phyloP scores from a whole-genome alignment of 2,888 invertebrate genomes.

The Kuschelorhynchus macadamiae region DNA sequence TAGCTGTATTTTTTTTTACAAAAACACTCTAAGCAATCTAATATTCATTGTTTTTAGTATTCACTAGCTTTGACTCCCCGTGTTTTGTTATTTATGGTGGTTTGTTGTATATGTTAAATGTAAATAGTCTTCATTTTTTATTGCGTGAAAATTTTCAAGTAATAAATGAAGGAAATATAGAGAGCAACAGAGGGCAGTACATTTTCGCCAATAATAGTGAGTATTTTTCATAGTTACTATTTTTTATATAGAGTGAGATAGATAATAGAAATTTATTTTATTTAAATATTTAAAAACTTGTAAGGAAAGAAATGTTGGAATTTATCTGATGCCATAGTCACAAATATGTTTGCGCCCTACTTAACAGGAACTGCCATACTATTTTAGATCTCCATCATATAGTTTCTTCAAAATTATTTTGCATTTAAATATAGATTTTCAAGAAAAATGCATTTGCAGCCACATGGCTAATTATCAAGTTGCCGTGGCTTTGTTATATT shows the following conservation, averaged over 20 bases:
- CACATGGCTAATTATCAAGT: neutral
- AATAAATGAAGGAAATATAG: too few relatives aligned
- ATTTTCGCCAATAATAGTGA: slow-evolving; percentile 22
- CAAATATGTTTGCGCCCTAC: slow-evolving; percentile 9
- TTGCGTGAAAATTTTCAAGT: too few relatives aligned
- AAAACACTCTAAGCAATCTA: too few relatives aligned
- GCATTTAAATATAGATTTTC: slow-evolving; percentile 22
- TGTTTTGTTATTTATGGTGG: too few relatives aligned
- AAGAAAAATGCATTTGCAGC: slow-evolving; percentile 14
- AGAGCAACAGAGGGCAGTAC: slow-evolving; percentile 14
- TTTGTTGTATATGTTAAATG: too few relatives aligned
- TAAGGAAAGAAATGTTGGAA: slow-evolving; percentile 26
- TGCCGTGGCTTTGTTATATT: neutral
- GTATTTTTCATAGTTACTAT: slow-evolving; percentile 47
- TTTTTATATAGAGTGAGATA: slow-evolving; percentile 46
- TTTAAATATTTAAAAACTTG: neutral
- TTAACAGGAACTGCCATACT: slow-evolving; percentile 29
- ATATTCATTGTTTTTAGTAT: too few relatives aligned
- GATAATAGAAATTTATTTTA: slow-evolving; percentile 7
- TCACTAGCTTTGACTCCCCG: too few relatives aligned
- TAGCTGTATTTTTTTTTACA: too few relatives aligned
- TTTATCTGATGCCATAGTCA: slow-evolving; percentile 39
- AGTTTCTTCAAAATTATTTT: slow-evolving; percentile 17
- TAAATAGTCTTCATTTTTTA: too few relatives aligned
- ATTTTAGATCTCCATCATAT: slow-evolving; percentile 14